Conservation (phyloP, 2,113 vertebrate genomes). For the Apeltes quadracus region DNA sequence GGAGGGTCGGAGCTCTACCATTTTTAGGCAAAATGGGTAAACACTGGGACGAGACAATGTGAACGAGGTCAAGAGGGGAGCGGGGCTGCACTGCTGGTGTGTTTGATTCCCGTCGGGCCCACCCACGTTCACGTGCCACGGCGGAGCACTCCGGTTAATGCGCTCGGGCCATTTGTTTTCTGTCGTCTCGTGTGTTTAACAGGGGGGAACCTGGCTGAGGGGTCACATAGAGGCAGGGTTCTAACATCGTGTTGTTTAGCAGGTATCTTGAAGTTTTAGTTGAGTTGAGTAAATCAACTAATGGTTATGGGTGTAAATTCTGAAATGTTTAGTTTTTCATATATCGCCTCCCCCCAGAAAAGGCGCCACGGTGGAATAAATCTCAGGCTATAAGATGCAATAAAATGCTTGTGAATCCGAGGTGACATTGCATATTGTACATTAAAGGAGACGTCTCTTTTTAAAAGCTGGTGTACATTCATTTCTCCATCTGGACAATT, state of each 20-base stretch:
- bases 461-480: too few relatives aligned
- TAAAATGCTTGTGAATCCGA: background rate
- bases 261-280: background rate
- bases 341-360: background rate
- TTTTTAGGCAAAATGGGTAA: background rate
- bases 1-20: background rate
- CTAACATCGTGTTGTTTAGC: background rate
- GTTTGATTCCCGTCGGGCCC: slow-evolving; percentile 26
- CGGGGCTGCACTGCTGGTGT: background rate
- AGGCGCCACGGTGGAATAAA: background rate
- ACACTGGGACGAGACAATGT: slow-evolving; percentile 31
- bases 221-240: background rate
- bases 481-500: too few relatives aligned
- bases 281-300: too few relatives aligned
- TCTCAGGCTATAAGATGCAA: background rate
- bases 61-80: slow-evolving; percentile 13
- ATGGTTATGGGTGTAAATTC: too few relatives aligned
- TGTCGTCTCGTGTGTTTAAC: slow-evolving; percentile 15
- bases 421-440: background rate
- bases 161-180: slow-evolving; percentile 28
- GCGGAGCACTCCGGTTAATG: slow-evolving; percentile 33
- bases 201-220: background rate
- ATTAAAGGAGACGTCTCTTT: too few relatives aligned
- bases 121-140: slow-evolving; percentile 34
- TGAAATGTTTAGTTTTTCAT: background rate